Percentiles rank a stretch among this genome's conserved stretches.
Conservation (phyloP, 2,888 invertebrate species). For the Andrena flavipes region DNA sequence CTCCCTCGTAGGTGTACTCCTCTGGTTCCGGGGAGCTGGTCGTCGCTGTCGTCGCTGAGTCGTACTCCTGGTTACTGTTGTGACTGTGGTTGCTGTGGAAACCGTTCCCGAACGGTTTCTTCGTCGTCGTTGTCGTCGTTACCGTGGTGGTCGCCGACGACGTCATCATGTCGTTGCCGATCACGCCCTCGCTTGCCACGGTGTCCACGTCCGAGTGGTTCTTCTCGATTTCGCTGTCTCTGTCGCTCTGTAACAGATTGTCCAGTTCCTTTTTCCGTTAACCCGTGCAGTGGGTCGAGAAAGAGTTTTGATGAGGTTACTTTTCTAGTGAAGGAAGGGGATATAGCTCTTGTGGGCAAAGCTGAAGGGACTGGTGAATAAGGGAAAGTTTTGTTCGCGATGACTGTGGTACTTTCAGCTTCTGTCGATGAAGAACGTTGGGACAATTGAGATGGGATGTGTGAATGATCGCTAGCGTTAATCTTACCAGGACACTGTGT, state of each 20-base stretch:
- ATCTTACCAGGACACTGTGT: conserved; percentile 82
- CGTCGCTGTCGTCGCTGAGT: conserved; percentile 89
- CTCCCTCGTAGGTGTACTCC: conserved; percentile 95
- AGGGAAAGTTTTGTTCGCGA: too few relatives aligned
- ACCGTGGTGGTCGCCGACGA: conserved; percentile 73
- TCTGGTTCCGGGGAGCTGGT: conserved; percentile 90
- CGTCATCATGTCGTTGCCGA: conserved; percentile 81
- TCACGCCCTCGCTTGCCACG: conserved; percentile 73
- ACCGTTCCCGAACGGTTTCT: conserved; percentile 78
- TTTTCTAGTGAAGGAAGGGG: too few relatives aligned
- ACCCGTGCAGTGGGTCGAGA: too few relatives aligned
- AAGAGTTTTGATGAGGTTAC: too few relatives aligned
- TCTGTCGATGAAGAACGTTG: not conserved
- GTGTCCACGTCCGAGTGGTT: conserved; percentile 82
- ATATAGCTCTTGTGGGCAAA: too few relatives aligned
- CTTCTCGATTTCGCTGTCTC: conserved; percentile 83
- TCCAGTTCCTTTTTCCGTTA: not conserved
- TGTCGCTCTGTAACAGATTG: conserved; percentile 79
- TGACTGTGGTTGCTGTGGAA: conserved; percentile 81
- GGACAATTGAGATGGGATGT: too few relatives aligned
- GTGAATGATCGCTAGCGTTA: not conserved
- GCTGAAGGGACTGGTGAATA: too few relatives aligned
- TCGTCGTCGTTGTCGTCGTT: conserved; percentile 75
- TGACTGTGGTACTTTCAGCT: not conserved
- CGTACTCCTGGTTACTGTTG: conserved; percentile 86